Percentiles rank a stretch among this genome's conserved stretches.
phyloP scores from a whole-genome alignment of 2,113 vertebrate species.

The Platichthys flesus region DNA sequence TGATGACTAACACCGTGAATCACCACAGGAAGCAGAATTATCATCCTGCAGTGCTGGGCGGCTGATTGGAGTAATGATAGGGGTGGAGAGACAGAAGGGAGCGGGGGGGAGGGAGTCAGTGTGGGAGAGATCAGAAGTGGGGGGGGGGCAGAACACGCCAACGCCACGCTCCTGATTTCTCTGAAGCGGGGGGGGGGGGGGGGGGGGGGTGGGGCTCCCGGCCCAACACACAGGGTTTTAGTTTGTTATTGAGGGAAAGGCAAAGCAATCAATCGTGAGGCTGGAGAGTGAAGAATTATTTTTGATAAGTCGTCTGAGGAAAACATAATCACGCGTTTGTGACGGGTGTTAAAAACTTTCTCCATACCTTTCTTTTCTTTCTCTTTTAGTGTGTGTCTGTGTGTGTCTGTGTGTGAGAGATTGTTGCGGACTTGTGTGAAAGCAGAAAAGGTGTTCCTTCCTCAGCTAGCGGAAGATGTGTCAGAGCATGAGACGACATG shows the following conservation, averaged over 20 bases:
- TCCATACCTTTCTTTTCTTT: constrained; percentile 1
- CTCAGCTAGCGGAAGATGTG: constrained; percentile 66
- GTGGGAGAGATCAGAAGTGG: constrained; percentile 1
- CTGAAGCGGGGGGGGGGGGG: constrained; percentile 55
- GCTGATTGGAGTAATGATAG: constrained; percentile 68
- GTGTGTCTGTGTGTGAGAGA: background rate
- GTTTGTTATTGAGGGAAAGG: constrained; percentile 60
- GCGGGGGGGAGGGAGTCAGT: constrained; percentile 5
- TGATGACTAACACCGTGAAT: constrained; percentile 54
- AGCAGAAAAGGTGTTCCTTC: constrained; percentile 61
- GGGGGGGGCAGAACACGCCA: background rate
- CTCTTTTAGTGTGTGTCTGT: background rate
- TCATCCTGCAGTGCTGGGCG: constrained; percentile 26
- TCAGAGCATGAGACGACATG: constrained; percentile 68
- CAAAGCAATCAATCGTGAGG: constrained; percentile 62
- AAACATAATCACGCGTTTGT: constrained; percentile 66
- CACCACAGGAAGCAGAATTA: constrained; percentile 51
- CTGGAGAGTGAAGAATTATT: constrained; percentile 54
- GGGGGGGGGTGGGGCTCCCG: no score
- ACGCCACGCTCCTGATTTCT: constrained; percentile 62
- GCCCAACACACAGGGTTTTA: constrained; percentile 43
- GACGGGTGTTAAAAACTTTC: constrained; percentile 39
- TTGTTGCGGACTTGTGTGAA: constrained; percentile 53
- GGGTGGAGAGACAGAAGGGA: constrained; percentile 44
- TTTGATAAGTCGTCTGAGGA: constrained; percentile 66